A percentile compares a stretch with the other conserved stretches of the same genome.
These are phyloP conservation scores for Prosapia bicincta DNA, from an alignment of 2,888 invertebrate genomes.

Conservation along the genomic window DNA sequence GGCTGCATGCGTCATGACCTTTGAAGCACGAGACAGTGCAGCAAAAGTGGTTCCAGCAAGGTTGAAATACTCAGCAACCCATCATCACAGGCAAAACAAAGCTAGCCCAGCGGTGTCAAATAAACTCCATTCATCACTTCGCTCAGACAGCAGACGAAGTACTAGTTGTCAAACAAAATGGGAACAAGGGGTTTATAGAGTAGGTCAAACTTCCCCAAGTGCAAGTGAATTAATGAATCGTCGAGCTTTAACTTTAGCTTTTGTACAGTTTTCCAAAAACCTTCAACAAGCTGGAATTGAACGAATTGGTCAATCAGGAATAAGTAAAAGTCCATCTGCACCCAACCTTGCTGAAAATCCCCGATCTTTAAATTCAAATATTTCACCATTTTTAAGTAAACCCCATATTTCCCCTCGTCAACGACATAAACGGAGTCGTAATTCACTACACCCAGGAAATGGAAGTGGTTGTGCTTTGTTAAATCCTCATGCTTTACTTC, in stretches of 20 bases:
- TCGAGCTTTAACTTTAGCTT: conserved; percentile 49
- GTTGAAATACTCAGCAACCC: conserved; percentile 29
- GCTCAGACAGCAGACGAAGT: conserved; percentile 34
- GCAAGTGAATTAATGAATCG: conserved; percentile 42
- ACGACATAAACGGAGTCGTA: conserved; percentile 29
- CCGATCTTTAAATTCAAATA: conserved; percentile 40
- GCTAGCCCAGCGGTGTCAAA: conserved; percentile 27
- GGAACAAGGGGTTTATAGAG: conserved; percentile 44
- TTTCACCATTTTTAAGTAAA: conserved; percentile 28
- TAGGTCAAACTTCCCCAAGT: conserved; percentile 44
- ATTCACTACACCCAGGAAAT: conserved; percentile 30
- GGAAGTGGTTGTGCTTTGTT: conserved; percentile 46
- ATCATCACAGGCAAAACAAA: conserved; percentile 29
- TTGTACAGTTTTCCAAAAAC: conserved; percentile 51
- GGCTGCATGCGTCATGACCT: conserved; percentile 97
- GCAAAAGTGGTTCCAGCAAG: conserved; percentile 86
- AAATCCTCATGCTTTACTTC: conserved; percentile 59
- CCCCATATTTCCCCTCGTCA: conserved; percentile 37
- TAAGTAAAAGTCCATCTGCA: conserved; percentile 56
- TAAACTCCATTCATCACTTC: conserved; percentile 32
- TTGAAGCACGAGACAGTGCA: conserved; percentile 92
- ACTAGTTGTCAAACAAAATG: conserved; percentile 49
- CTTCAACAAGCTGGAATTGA: conserved; percentile 40
- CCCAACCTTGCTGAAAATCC: conserved; percentile 52
- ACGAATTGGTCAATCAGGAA: conserved; percentile 30